phyloP scores from a whole-genome alignment of 1,140 invertebrate species.

The Physella acuta region DNA sequence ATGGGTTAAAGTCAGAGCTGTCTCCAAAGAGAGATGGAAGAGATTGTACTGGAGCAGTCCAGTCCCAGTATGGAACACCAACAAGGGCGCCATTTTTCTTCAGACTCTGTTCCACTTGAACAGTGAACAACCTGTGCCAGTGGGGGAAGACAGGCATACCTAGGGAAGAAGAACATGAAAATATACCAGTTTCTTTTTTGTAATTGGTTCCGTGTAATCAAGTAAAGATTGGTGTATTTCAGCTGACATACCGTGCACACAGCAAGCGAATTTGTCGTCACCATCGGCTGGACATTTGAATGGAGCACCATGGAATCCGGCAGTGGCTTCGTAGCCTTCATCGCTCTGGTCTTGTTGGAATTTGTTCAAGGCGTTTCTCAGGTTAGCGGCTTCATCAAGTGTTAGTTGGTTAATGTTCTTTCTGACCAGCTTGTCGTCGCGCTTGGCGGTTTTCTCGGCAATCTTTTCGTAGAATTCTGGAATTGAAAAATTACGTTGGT shows the following conservation, averaged over 20 bases:
- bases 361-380: conserved; percentile 29
- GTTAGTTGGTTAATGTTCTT: conserved; percentile 26
- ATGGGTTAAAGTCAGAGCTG: conserved; percentile 22
- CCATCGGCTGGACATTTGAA: conserved; percentile 25
- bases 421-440: not conserved
- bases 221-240: not conserved
- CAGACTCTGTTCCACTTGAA: conserved; percentile 32
- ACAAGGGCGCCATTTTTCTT: conserved; percentile 20
- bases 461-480: not conserved
- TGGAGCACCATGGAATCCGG: conserved; percentile 31
- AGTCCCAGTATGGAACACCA: conserved; percentile 36
- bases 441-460: not conserved
- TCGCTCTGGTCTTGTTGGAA: conserved; percentile 29
- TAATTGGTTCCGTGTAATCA: not conserved
- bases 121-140: conserved; percentile 34
- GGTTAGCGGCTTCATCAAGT: conserved; percentile 19
- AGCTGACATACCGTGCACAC: conserved; percentile 21
- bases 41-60: conserved; percentile 19
- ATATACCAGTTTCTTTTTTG: not conserved
- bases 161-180: not conserved
- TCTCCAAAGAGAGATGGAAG: conserved; percentile 25
- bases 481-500: not conserved
- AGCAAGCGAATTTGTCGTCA: conserved; percentile 26
- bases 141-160: conserved; percentile 36
- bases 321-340: conserved; percentile 31